Evolutionary conservation across 1,140 invertebrate genomes (phyloP), one percentile per base, ranked within the genome.

Genomic region (Trypoxylus dichotomus): DNA sequence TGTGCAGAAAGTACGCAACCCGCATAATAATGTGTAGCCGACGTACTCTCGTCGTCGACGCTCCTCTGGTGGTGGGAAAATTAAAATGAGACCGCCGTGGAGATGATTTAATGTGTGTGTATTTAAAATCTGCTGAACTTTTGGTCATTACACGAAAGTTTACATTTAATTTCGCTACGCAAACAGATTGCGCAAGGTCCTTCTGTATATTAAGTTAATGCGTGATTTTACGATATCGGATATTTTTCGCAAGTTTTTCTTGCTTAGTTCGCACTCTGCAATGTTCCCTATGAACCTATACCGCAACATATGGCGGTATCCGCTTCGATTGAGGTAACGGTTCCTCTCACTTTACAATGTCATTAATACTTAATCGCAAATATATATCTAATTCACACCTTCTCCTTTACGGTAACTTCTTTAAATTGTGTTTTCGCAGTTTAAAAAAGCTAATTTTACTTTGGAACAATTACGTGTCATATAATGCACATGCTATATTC

Each of bases 61-160:
- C 24, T 24, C 21, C 27, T 29, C 15, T 27, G 60, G 15, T 58
- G 47, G 24, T 68, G 21, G 19, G 60, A 68, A 68, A 68, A 68
- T 68, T 68, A 68, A 68, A 68, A 68, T 10, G 21, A 68, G 21
- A 24, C 21, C 60, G 60, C 27, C 60, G 21, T 1, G 19, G 47
- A 54, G 60, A 68, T 68, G 60, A 68, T 68, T 68, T 68, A 68
- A 68, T 68, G 60, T 68, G 27, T 68, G 27, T 68, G 60, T 68
- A 68, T 24, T 68, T 68, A 68, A 68, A 68, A 27, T 68, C 60
- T 68, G 60, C 60, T 68, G 60, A 68, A 68, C 60, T 68, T 68
- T 68, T 68, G 60, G 19, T 29, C 60, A 68, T 68, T 68, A 68
- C 21, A 24, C 60, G 60, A 24, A 68, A 68, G 60, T 68, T 68